Evolutionary conservation across 1,140 invertebrate species (phyloP).

Genomic region (Coboldia fuscipes): DNA sequence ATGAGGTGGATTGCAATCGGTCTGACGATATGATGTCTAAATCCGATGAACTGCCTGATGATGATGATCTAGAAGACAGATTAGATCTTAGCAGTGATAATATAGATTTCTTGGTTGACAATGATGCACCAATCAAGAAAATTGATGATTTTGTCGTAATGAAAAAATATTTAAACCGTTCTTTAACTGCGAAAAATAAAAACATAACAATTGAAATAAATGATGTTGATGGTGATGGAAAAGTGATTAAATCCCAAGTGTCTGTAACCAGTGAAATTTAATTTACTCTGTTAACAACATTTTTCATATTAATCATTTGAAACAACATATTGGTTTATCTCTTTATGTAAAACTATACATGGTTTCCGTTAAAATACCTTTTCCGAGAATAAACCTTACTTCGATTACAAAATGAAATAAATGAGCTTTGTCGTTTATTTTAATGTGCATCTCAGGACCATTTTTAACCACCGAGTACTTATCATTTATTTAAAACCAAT

Average conservation of each 20-base stretch:
- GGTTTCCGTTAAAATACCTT: too few relatives aligned
- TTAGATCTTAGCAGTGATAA: background rate
- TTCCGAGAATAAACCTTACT: too few relatives aligned
- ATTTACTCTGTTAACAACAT: too few relatives aligned
- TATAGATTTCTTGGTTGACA: background rate
- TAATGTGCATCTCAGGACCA: too few relatives aligned
- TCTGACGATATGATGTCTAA: background rate
- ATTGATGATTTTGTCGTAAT: background rate
- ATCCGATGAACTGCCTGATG: background rate
- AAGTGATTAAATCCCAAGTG: conserved; percentile 24
- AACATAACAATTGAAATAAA: conserved; percentile 28
- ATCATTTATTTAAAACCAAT: too few relatives aligned
- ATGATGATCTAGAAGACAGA: background rate
- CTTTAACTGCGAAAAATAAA: background rate
- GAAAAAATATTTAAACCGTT: background rate
- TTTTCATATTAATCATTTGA: too few relatives aligned
- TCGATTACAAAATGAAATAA: too few relatives aligned
- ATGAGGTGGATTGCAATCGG: background rate
- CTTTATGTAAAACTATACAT: too few relatives aligned
- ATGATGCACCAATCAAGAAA: background rate
- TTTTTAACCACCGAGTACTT: too few relatives aligned
- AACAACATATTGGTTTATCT: too few relatives aligned
- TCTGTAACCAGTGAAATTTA: conserved; percentile 7
- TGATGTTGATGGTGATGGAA: conserved; percentile 27
- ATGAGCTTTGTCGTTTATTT: too few relatives aligned